Percentiles rank a stretch among this genome's conserved stretches.
Conservation (phyloP, 1,140 invertebrate genomes). For the Pogonomyrmex barbatus region DNA sequence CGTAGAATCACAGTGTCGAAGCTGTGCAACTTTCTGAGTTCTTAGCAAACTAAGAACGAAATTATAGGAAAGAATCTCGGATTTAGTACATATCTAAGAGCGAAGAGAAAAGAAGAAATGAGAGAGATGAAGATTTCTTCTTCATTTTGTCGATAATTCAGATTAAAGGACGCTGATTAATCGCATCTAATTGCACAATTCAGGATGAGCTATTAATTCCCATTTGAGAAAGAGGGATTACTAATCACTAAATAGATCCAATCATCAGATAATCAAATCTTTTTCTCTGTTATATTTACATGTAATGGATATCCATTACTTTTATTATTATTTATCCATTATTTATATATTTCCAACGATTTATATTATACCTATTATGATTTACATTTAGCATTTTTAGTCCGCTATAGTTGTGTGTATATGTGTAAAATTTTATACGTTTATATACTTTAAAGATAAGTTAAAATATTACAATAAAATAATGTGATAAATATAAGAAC, state of each 20-base stretch:
- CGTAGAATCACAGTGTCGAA: not conserved
- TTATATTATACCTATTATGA: not conserved
- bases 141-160: conserved; percentile 42
- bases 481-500: too few species aligned
- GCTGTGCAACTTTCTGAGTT: conserved; percentile 30
- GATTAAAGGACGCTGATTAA: conserved; percentile 68
- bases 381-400: not conserved
- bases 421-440: not conserved
- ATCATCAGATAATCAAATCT: conserved; percentile 2
- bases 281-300: not conserved
- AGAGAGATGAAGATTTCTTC: not conserved
- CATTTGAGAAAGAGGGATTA: conserved; percentile 70
- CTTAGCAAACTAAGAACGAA: conserved; percentile 30
- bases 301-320: not conserved
- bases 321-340: not conserved
- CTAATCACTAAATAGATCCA: conserved; percentile 67
- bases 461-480: too few species aligned
- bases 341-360: not conserved
- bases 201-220: conserved; percentile 72
- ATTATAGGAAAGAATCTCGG: conserved; percentile 48
- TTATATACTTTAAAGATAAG: not conserved
- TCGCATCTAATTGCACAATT: conserved; percentile 72
- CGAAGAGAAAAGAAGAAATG: not conserved
- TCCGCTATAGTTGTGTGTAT: not conserved
- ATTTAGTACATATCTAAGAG: conserved; percentile 19